phyloP scores from a whole-genome alignment of 2,113 vertebrate genomes.

The Mionectes macconnelli region DNA sequence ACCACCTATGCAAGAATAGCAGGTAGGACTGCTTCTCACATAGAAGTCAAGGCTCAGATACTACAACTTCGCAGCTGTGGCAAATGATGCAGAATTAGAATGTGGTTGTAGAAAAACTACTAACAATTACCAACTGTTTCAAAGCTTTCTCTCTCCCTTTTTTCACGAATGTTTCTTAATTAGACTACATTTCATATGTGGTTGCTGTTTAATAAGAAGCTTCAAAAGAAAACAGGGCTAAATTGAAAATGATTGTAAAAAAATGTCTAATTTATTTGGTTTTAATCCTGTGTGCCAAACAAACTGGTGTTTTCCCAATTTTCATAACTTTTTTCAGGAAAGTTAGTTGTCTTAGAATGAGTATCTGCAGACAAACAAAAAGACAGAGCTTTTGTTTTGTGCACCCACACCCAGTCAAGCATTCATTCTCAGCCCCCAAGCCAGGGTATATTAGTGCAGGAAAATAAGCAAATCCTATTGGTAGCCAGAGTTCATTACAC shows the following conservation, averaged over 20 bases:
- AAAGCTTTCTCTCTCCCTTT: not conserved
- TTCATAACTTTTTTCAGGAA: not conserved
- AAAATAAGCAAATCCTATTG: not conserved
- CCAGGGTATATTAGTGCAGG: not conserved
- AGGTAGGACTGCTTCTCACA: not conserved
- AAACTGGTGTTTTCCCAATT: not conserved
- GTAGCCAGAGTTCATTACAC: not conserved
- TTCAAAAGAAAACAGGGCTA: not conserved
- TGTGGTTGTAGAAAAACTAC: not conserved
- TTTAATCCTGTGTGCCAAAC: not conserved
- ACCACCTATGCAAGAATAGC: not conserved
- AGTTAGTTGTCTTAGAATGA: not conserved
- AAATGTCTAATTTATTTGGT: not conserved
- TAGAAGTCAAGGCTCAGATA: not conserved
- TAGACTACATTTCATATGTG: not conserved
- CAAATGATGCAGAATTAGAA: not conserved
- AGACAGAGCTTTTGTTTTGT: not conserved
- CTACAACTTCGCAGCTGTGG: not conserved
- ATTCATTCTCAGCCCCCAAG: not conserved
- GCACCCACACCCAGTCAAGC: not conserved
- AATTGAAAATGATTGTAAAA: not conserved
- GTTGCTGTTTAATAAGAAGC: not conserved
- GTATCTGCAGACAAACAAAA: not conserved
- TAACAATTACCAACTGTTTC: not conserved
- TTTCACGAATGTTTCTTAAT: constrained; percentile 13